A percentile compares a stretch with the other conserved stretches of the same genome.
These are phyloP conservation scores for Eubasilissa splendida DNA, from an alignment of 2,888 invertebrate species.

Conservation along the genomic window DNA sequence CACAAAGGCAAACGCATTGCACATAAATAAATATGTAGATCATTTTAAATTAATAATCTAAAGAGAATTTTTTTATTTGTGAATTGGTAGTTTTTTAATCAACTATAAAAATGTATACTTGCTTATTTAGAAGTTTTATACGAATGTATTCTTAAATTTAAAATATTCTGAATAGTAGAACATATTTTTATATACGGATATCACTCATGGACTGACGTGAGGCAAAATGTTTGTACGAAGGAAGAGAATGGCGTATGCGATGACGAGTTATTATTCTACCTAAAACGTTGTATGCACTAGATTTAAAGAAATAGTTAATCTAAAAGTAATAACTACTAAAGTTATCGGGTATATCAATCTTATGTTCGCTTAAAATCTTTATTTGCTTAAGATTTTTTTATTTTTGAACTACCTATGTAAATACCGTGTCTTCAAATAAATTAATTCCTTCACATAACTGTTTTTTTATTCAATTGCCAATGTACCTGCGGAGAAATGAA, in stretches of 20 bases:
- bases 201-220: constrained; percentile 8
- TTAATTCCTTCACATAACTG: constrained; percentile 31
- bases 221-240: not conserved
- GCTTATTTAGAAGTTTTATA: constrained; percentile 19
- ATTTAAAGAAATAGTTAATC: constrained; percentile 12
- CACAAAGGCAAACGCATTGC: too few relatives aligned
- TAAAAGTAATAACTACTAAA: not conserved
- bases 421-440: constrained; percentile 32
- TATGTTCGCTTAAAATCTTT: constrained; percentile 11
- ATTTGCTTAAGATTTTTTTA: constrained; percentile 11
- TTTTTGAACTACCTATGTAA: constrained; percentile 15
- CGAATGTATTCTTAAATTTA: constrained; percentile 14
- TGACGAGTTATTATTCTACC: constrained; percentile 13
- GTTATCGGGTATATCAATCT: constrained; percentile 14
- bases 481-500: too few relatives aligned
- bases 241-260: not conserved
- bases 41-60: too few relatives aligned
- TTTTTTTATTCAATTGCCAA: not conserved
- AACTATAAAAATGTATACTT: not conserved
- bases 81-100: too few relatives aligned
- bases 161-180: constrained; percentile 5
- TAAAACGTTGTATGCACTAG: constrained; percentile 25
- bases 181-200: constrained; percentile 24
- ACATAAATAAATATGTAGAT: too few relatives aligned
- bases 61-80: too few relatives aligned